Evolutionary conservation across 2,888 invertebrate genomes (phyloP), one percentile per base, ranked within the genome.

Genomic region (Drosophila phalerata): DNA sequence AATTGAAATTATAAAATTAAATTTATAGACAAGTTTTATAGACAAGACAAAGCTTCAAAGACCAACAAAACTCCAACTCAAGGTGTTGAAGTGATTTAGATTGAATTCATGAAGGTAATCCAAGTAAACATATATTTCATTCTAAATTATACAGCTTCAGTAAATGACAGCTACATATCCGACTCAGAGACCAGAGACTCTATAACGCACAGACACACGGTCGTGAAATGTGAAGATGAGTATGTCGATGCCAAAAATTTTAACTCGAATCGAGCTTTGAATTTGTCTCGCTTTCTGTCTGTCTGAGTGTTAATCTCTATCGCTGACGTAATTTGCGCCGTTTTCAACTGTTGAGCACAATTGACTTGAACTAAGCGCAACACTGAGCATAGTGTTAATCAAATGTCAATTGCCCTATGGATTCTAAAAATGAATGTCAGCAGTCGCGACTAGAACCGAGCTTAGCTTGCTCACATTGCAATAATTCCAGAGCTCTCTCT

Each of bases 371-470:
- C 28, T 43, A 38, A 34, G 48, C 49, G 40, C 47, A 22, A 47
- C 47, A 62, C 57, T 64, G 61, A 66, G 72, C 69, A 63, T 56
- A 69, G 77, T 76, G 76, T 78, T 79, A 69, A 79, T 78, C 79
- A 79, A 78, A 79, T 69, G 78, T 78, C 77, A 78, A 78, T 78
- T 79, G 76, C 63, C 47, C 56, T 64, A 73, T 63, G 73, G 78
- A 73, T 73, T 69, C 56, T 56, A 61, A 55, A 56, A 75, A 72
- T 76, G 69, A 53, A 76, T 76, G 70, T 45, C 48, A 47, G 56
- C 65, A 53, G 51, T 15, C 55, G 37, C 55, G 30, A 48, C 8
- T 37, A 17, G 11, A n/a, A 32, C 19, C 43, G 10, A 65, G 22
- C 42, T 57, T 74, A 56, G 65, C 75, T 61, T 55, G 52, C 61